Conservation (phyloP, 2,113 vertebrate species). For the Ciconia maguari region DNA sequence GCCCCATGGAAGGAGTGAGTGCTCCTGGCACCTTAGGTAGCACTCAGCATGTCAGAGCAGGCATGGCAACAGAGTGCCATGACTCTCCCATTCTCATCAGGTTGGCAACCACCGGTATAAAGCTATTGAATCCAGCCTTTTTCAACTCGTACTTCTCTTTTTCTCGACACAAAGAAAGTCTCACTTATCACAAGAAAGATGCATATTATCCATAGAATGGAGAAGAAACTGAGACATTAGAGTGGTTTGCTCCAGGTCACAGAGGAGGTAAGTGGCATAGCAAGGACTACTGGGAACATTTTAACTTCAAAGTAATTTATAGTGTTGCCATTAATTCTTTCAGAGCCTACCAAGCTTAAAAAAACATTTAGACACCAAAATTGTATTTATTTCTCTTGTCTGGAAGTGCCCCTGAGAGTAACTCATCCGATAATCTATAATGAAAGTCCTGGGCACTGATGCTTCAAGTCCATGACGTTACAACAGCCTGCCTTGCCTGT, state of each 20-base stretch:
- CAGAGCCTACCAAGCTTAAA: neutral
- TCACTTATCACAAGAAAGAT: neutral
- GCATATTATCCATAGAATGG: neutral
- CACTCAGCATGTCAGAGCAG: neutral
- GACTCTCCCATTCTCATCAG: neutral
- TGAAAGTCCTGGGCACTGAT: neutral
- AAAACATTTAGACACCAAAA: neutral
- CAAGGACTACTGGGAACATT: neutral
- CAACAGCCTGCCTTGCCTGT: neutral
- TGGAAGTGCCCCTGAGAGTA: neutral
- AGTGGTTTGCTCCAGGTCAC: neutral
- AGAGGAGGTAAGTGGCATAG: neutral
- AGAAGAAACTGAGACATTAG: neutral
- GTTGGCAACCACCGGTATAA: neutral
- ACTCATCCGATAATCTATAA: neutral
- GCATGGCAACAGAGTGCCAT: neutral
- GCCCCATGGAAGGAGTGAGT: neutral
- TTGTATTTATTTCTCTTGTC: neutral
- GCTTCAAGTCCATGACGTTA: neutral
- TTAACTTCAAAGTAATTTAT: neutral
- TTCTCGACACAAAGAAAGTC: neutral
- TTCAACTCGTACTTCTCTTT: neutral
- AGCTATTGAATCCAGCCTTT: neutral
- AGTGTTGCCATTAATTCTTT: neutral
- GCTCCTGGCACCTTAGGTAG: neutral